Base-by-base conservation (phyloP, 2,888 invertebrate genomes). In the Drosophila cyrtoloma region DNA sequence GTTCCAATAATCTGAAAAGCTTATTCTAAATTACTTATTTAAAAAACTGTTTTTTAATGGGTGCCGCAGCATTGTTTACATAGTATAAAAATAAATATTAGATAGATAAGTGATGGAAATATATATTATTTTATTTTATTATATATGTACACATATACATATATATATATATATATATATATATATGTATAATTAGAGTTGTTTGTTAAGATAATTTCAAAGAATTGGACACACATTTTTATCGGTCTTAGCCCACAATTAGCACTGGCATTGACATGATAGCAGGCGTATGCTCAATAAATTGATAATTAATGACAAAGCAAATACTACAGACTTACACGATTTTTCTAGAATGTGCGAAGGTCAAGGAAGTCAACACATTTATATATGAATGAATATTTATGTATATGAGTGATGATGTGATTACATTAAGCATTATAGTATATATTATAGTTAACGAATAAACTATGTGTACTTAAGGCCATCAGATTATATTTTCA, bases 381-480 rank as follows among this genome's bases (percentile, higher is more conserved):
- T 14, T 2, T 35, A 12, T 33, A 33, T 12, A 6, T 33, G 33
- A 9, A n/a, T 22, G 7, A 16, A n/a, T 16, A 26, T 26, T 4
- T 26, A 30, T 14, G 4, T 22, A 22, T 42, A n/a, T n/a, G 42
- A 44, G 12, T 22, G 6, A 16, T 39, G n/a, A 47, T 57, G 28
- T n/a, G 28, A 10, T 12, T 10, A 19, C 16, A 28, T 19, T 51
- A 5, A 10, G 9, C 5, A 4, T 39, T 57, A 28, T 64, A 14
- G 51, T n/a, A 3, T 51, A 26, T 33, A 28, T 35, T 30, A 22
- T 26, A 47, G 53, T n/a, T 32, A 37, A 12, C 37, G 37, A 69
- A 56, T 28, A 37, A 37, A 69, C 19, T 28, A 7, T 37, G 19
- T 16, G 65, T 32, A 47, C 47, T 47, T 26, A n/a, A 12, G 12